phyloP scores from a whole-genome alignment of 2,888 invertebrate genomes.

The Orthosia incerta region DNA sequence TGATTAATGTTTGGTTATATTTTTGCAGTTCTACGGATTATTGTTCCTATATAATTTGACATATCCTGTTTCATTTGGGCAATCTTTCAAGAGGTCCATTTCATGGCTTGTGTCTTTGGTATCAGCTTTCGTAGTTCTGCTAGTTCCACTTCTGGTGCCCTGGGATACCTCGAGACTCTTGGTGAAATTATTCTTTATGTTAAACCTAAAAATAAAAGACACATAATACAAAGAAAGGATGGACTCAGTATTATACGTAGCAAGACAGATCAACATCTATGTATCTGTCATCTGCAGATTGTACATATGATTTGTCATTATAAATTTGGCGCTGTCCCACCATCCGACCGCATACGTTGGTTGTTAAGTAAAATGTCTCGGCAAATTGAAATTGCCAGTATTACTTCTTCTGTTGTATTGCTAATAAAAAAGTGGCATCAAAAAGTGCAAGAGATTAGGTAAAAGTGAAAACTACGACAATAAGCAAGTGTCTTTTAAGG shows the following conservation, averaged over 20 bases:
- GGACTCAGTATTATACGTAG: neutral
- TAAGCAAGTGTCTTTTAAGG: no score
- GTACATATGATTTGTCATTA: no score
- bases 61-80: neutral
- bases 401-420: no score
- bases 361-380: no score
- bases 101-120: constrained; percentile 9
- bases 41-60: no score
- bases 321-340: neutral
- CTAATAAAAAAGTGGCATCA: no score
- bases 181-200: constrained; percentile 27
- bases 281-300: no score
- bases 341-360: no score
- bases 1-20: neutral
- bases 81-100: constrained; percentile 9
- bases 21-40: no score
- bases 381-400: no score
- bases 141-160: constrained; percentile 4
- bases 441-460: no score
- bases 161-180: constrained; percentile 3
- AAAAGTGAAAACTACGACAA: no score
- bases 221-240: neutral
- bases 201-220: constrained; percentile 43
- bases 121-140: neutral
- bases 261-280: neutral